phyloP scores from a whole-genome alignment of 2,797 vertebrate species.

The Enteromius argenteus region DNA sequence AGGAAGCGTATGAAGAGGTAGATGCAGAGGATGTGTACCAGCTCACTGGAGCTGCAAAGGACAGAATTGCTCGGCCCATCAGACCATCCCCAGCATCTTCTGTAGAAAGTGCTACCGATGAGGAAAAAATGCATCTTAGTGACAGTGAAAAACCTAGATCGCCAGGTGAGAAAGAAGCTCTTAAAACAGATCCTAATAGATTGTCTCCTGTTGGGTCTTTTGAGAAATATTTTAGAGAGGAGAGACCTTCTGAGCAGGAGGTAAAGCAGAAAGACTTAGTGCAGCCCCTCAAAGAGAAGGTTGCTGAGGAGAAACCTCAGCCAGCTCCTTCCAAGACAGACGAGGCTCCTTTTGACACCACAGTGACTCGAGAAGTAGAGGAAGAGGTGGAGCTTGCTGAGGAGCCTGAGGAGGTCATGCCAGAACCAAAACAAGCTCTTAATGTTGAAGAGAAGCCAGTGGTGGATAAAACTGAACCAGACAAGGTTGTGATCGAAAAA shows the following conservation, averaged over 20 bases:
- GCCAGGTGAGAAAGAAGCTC: constrained; percentile 74
- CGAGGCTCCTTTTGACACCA: constrained; percentile 56
- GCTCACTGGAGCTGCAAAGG: constrained; percentile 82
- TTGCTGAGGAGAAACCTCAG: constrained; percentile 21
- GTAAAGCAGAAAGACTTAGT: constrained; percentile 41
- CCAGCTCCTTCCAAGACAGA: constrained; percentile 33
- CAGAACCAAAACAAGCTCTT: constrained; percentile 32
- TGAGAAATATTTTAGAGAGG: constrained; percentile 64
- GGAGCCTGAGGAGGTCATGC: constrained; percentile 66
- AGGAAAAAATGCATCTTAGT: constrained; percentile 61
- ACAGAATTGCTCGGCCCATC: constrained; percentile 78
- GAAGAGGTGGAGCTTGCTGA: constrained; percentile 60
- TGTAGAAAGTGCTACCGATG: constrained; percentile 82
- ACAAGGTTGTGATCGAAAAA: constrained; percentile 53
- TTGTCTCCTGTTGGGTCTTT: constrained; percentile 53
- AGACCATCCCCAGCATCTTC: constrained; percentile 81
- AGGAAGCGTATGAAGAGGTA: constrained; percentile 91
- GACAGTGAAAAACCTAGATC: constrained; percentile 75
- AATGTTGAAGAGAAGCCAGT: constrained; percentile 23
- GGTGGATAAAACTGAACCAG: constrained; percentile 51
- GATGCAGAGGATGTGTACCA: constrained; percentile 98
- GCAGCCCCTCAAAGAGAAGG: constrained; percentile 36
- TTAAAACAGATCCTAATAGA: constrained; percentile 68
- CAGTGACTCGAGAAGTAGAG: constrained; percentile 30
- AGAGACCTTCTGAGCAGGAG: constrained; percentile 60